Percentiles rank a stretch among this genome's conserved stretches.
Evolutionary conservation across 2,113 vertebrate species (phyloP).

Genomic region (Cranoglanis bouderius): DNA sequence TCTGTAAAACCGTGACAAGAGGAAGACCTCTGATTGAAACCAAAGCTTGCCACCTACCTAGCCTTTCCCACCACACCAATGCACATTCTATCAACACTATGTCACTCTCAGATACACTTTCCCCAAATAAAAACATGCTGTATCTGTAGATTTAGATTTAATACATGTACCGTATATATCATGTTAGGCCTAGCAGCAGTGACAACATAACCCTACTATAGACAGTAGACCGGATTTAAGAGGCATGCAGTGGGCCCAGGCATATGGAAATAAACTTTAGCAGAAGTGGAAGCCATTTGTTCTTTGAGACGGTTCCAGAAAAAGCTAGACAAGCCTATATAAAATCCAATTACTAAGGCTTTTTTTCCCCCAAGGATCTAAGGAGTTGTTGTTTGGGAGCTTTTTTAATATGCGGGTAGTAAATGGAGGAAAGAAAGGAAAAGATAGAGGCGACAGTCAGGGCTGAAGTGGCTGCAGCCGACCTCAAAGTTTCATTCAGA

Average conservation of each 20-base stretch:
- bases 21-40: conserved; percentile 63
- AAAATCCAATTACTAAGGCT: conserved; percentile 65
- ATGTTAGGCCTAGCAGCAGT: background rate
- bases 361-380: conserved; percentile 58
- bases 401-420: conserved; percentile 63
- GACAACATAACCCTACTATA: conserved; percentile 13
- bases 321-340: conserved; percentile 58
- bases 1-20: conserved; percentile 55
- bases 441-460: conserved; percentile 43
- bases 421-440: conserved; percentile 59
- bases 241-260: conserved; percentile 8
- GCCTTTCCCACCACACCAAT: conserved; percentile 30
- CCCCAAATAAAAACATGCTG: background rate
- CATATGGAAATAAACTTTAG: conserved; percentile 40
- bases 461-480: conserved; percentile 44
- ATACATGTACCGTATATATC: conserved; percentile 22
- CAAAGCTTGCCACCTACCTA: conserved; percentile 48
- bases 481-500: conserved; percentile 53
- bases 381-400: conserved; percentile 62
- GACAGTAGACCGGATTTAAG: background rate
- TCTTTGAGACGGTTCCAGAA: conserved; percentile 13
- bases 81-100: background rate
- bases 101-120: background rate
- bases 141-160: background rate
- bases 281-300: conserved; percentile 49